Conservation (phyloP, 1,140 invertebrate species). For the Drosophila mayri region DNA sequence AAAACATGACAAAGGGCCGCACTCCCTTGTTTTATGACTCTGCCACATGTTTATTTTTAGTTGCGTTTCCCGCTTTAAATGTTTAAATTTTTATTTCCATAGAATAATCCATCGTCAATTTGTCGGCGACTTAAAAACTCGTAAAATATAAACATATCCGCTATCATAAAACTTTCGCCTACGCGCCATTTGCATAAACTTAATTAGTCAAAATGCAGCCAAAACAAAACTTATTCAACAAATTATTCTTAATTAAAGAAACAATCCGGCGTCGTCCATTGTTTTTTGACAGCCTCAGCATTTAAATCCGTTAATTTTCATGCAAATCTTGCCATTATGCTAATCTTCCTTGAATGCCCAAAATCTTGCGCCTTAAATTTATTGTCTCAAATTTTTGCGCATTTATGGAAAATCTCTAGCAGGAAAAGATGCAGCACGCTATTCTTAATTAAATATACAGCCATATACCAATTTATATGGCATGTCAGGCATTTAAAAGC, state of each 20-base stretch:
- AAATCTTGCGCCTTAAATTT: constrained; percentile 21
- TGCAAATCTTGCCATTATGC: constrained; percentile 30
- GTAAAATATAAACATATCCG: constrained; percentile 33
- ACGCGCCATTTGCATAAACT: constrained; percentile 45
- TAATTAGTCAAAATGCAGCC: constrained; percentile 57
- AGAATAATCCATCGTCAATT: constrained; percentile 34
- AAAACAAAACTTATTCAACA: constrained; percentile 37
- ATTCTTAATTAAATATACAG: constrained; percentile 14
- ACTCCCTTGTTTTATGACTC: constrained; percentile 29
- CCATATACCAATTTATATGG: constrained; percentile 13
- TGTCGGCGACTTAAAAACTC: constrained; percentile 51
- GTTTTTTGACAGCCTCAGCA: constrained; percentile 29
- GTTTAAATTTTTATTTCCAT: constrained; percentile 33
- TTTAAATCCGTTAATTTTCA: constrained; percentile 30
- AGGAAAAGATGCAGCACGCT: constrained; percentile 18
- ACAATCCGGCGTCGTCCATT: background rate
- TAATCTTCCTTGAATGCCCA: constrained; percentile 12
- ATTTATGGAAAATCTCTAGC: constrained; percentile 44
- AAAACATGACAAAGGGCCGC: constrained; percentile 26
- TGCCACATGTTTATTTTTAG: constrained; percentile 55
- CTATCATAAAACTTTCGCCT: constrained; percentile 58
- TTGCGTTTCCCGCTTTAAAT: constrained; percentile 28
- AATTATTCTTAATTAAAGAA: constrained; percentile 68
- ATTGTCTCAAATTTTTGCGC: constrained; percentile 43
- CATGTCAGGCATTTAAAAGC: constrained; percentile 37